Evolutionary conservation across 2,888 invertebrate genomes (phyloP).

Genomic region (Panopea generosa): DNA sequence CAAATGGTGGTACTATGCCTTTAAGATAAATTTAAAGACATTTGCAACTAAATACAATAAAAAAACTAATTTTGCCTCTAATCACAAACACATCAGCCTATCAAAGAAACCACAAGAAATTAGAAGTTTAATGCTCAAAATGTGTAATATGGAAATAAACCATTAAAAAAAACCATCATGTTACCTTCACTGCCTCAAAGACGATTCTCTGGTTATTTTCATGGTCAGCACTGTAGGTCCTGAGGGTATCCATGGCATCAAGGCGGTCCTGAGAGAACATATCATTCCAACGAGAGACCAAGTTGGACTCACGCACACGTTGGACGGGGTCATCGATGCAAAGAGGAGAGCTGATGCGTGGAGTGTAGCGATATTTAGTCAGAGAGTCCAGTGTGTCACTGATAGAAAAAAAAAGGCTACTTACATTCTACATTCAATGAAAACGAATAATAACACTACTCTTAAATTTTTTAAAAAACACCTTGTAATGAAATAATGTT

Average conservation of each 20-base stretch:
- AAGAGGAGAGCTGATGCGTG: conserved; percentile 81
- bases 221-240: conserved; percentile 82
- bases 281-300: conserved; percentile 84
- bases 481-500: no score
- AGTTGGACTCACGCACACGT: conserved; percentile 82
- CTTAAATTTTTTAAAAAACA: no score
- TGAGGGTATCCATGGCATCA: conserved; percentile 84
- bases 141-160: no score
- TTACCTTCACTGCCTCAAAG: conserved; percentile 82
- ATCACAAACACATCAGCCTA: no score
- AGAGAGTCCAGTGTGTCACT: conserved; percentile 68
- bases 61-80: no score
- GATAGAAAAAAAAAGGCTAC: conserved; percentile 9
- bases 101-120: no score
- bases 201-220: conserved; percentile 85
- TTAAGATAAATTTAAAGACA: no score
- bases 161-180: no score
- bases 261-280: conserved; percentile 83
- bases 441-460: not conserved
- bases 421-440: no score
- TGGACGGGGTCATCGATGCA: conserved; percentile 82
- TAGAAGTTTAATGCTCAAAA: no score
- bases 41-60: no score
- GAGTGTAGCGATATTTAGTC: conserved; percentile 74
- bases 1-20: no score